phyloP scores from a whole-genome alignment of 1,140 invertebrate genomes.

The Aethina tumida region DNA sequence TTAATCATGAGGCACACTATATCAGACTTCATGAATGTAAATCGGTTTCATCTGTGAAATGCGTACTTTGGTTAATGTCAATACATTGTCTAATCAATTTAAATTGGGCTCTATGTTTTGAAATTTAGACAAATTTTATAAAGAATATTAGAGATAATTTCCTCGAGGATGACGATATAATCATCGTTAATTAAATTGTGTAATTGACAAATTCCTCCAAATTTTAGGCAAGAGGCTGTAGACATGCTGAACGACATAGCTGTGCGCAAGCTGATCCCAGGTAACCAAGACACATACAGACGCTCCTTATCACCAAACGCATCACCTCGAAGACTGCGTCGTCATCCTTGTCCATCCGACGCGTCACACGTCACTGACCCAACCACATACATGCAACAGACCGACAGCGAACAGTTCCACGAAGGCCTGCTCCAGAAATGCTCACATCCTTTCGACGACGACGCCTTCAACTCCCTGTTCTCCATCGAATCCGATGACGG shows the following conservation, averaged over 20 bases:
- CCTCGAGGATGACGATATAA: no score
- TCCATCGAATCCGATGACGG: conserved; percentile 29
- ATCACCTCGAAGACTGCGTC: conserved; percentile 46
- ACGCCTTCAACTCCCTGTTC: conserved; percentile 31
- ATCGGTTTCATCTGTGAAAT: background rate
- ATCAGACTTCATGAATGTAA: no score
- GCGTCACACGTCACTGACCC: conserved; percentile 26
- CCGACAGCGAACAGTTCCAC: conserved; percentile 29
- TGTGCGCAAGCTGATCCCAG: conserved; percentile 56
- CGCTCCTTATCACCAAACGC: conserved; percentile 47
- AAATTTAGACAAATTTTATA: background rate
- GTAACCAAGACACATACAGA: conserved; percentile 44
- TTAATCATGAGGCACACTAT: no score
- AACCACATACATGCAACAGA: conserved; percentile 11
- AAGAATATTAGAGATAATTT: no score
- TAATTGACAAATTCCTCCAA: no score
- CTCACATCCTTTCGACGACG: conserved; percentile 27
- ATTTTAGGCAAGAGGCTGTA: conserved; percentile 64
- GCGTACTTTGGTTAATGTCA: background rate
- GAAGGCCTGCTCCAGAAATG: conserved; percentile 32
- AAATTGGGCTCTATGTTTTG: background rate
- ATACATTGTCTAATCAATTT: background rate
- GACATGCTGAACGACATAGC: conserved; percentile 75
- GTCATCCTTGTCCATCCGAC: conserved; percentile 35
- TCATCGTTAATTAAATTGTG: no score